Evolutionary conservation across 2,797 vertebrate genomes (phyloP).

Genomic region (Acropternis orthonyx): DNA sequence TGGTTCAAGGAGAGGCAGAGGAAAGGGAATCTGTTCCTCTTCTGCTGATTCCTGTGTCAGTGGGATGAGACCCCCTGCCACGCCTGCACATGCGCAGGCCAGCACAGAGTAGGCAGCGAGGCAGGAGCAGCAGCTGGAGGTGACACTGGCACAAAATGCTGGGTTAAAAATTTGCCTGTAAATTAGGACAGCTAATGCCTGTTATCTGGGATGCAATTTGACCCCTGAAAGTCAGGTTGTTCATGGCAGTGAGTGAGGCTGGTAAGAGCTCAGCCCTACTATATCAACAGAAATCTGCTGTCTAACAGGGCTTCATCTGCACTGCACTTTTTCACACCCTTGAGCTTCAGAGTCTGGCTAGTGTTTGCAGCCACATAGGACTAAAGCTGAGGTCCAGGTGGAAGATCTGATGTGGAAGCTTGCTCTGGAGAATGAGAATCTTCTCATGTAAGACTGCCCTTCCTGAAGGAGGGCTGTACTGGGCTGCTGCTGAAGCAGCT

Average conservation of each 20-base stretch:
- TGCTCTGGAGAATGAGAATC: background rate
- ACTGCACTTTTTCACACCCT: background rate
- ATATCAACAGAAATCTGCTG: background rate
- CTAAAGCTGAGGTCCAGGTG: background rate
- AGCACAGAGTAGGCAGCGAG: fast-evolving
- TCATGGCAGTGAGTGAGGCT: background rate
- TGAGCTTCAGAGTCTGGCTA: background rate
- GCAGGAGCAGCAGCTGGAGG: background rate
- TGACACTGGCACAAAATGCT: fast-evolving
- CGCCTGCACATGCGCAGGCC: fast-evolving
- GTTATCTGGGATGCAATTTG: background rate
- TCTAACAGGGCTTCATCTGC: background rate
- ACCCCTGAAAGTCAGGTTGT: fast-evolving
- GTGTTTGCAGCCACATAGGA: background rate
- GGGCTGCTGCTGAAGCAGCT: background rate
- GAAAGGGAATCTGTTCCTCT: background rate
- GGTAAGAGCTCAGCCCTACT: background rate
- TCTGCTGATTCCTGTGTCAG: background rate
- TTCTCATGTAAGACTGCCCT: background rate
- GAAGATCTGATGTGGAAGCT: background rate
- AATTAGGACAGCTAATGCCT: background rate
- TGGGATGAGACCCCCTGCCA: background rate
- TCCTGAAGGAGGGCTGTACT: background rate
- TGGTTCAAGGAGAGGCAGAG: background rate
- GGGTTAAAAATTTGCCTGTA: background rate